Base-by-base conservation (phyloP, 1,140 invertebrate species). In the Lasioglossum albipes region DNA sequence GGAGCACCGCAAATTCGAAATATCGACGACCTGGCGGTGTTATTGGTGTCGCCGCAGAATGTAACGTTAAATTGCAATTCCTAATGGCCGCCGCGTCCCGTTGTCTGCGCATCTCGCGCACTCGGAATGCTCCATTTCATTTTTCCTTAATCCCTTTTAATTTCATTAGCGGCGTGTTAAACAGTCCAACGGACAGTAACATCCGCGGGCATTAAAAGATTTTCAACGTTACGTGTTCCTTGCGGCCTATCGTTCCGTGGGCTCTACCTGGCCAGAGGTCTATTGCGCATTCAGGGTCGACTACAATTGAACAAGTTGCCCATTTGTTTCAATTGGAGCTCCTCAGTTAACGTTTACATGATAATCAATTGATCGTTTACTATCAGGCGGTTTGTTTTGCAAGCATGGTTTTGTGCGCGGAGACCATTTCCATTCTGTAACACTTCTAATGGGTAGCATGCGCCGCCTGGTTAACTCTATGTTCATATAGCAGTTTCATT, bases 91-190 rank as follows among this genome's bases (percentile, higher is more conserved):
- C 69, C 67, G 67, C 45, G n/a, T 1, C 27, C 18, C 76, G 31
- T 52, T 57, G 41, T 42, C 45, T n/a, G 31, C 52, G n/a, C 42
- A 54, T 22, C 45, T 7, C 22, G 41, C 31, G 61, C 18, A 41
- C 64, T 41, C 41, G 45, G 7, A 68, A 79, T 49, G 77, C 31
- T 12, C 73, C 42, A 18, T 81, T 85, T 85, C 59, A 74, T 81
- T 85, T 81, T 70, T 61, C 78, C 73, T 70, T 66, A 41, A 81
- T 77, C 78, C 73, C 41, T 81, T 85, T 85, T 84, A 85, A 85
- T 84, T 84, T 85, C 78, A 62, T 49, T 62, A 72, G 57, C 83
- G 52, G 54, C 36, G n/a, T 64, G 77, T 84, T 67, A 57, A 76
- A 76, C 67, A 80, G 67, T 79, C 75, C 54, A 57, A 20, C 61